A percentile compares a stretch with the other conserved stretches of the same genome.
Conservation (phyloP, 2,888 invertebrate genomes). For the Apamea anceps region DNA sequence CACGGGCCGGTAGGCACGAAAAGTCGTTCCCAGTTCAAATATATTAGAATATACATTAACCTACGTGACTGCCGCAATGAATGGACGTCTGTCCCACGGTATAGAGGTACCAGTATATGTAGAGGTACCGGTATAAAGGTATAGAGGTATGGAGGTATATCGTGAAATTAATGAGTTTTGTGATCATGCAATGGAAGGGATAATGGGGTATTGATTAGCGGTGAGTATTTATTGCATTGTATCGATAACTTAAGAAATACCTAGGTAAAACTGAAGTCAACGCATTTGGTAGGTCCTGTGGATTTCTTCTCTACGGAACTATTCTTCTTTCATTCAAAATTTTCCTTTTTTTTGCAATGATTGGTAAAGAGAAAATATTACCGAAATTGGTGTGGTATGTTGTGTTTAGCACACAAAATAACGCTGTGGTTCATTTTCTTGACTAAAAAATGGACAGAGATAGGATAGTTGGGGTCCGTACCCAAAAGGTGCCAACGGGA, state of each 20-base stretch:
- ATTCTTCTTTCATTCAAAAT: neutral
- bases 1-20: slow-evolving; percentile 89
- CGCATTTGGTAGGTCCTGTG: neutral
- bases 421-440: neutral
- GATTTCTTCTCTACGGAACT: neutral
- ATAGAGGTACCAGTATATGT: slow-evolving; percentile 1
- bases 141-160: slow-evolving; percentile 23
- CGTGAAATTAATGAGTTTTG: slow-evolving; percentile 46
- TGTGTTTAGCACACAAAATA: neutral
- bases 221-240: neutral
- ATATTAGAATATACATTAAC: slow-evolving; percentile 91
- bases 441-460: neutral
- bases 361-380: neutral
- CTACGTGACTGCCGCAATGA: slow-evolving; percentile 88
- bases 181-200: slow-evolving; percentile 53
- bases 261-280: neutral
- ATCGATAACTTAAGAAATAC: neutral
- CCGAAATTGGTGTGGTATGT: neutral
- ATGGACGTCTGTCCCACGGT: slow-evolving; percentile 79
- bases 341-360: neutral
- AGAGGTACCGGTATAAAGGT: slow-evolving; percentile 59
- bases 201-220: slow-evolving; percentile 35
- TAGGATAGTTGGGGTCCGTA: too few relatives aligned
- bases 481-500: too few relatives aligned
- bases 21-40: slow-evolving; percentile 89